Base-by-base conservation (phyloP, 2,797 vertebrate species). In the Orestias chungarensis region DNA sequence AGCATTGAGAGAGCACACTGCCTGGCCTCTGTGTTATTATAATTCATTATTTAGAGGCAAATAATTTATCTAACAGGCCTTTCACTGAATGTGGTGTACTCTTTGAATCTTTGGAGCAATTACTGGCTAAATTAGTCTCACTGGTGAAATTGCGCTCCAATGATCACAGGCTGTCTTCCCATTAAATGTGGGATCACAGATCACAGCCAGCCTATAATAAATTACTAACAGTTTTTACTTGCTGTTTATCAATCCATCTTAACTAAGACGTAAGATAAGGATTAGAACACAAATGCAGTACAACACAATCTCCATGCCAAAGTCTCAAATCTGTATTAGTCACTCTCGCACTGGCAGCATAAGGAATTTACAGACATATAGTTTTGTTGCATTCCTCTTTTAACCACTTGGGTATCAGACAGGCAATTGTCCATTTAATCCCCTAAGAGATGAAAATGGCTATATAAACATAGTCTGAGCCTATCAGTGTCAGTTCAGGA, bases 401-500 rank as follows among this genome's bases (percentile, higher is more conserved):
- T 66, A 85, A 86, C 68, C 1, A 29, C 75, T 83, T 70, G 70
- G 40, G 40, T 80, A 80, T 85, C 59, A 74, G 54, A 52, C 68
- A 73, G 76, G 75, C 64, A 82, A 89, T 84, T 86, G 84, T 86
- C 82, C 79, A 70, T 74, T 76, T 87, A 90, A 90, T 87, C 84
- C 81, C 84, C 66, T 57, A 46, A 73, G 72, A 85, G 72, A 82
- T 87, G 81, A 88, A 79, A 76, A 82, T n/a, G 69, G 66, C 73
- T 78, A 85, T 89, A 91, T 83, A 79, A 80, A 76, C 82, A 83
- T 74, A 70, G 81, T 81, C 84, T 47, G 71, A 71, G 68, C 57
- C 83, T 81, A 88, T 91, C 88, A 91, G 87, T 79, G 85, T 87
- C 85, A 91, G 85, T 79, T 89, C 90, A 87, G 85, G 87, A 88